Evolutionary conservation across 2,888 invertebrate genomes (phyloP), one percentile per base, ranked within the genome.

Genomic region (Campoletis raptor): DNA sequence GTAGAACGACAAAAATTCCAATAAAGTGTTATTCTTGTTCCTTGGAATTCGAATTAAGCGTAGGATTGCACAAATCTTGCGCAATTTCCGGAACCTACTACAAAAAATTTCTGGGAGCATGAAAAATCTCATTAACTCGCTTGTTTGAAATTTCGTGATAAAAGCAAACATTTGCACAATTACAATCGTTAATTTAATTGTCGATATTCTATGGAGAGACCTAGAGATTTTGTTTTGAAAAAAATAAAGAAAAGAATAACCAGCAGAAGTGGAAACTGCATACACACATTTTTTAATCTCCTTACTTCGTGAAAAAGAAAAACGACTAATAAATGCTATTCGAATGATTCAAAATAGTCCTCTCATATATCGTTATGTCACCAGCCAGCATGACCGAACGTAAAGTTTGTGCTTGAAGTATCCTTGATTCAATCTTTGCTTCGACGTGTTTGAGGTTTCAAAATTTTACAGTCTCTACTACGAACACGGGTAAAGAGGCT

Each of bases 401-500:
- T 48, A 70, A 30, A 30, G 61, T 57, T 74, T 61, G 74, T 21
- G 5, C 42, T 61, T 30, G 42, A 5, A 30, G 30, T 61, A n/a
- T 18, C 30, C 40, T 61, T 30, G 42, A 40, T 61, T 61, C 8
- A 12, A 74, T 15, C 24, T 61, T 61, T 24, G 57, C 42, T 45
- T 42, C 30, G 24, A 42, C 61, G 30, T 61, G 40, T 40, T 37
- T 61, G 57, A 57, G 21, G 24, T 42, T 30, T 74, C 48, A 61
- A 24, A 42, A 57, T 74, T 57, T 40, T 2, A 70, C 48, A 24
- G 30, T 40, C 40, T 15, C 24, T 40, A 40, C 15, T 21, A 40
- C 24, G 40, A 57, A 24, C 21, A 57, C 37, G 57, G 15, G 40
- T 42, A 61, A 74, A 74, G 42, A 30, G 57, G 73, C 52, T 61